These are phyloP conservation scores for Ibidorhyncha struthersii DNA, from an alignment of 2,113 vertebrate species.

Conservation along the genomic window DNA sequence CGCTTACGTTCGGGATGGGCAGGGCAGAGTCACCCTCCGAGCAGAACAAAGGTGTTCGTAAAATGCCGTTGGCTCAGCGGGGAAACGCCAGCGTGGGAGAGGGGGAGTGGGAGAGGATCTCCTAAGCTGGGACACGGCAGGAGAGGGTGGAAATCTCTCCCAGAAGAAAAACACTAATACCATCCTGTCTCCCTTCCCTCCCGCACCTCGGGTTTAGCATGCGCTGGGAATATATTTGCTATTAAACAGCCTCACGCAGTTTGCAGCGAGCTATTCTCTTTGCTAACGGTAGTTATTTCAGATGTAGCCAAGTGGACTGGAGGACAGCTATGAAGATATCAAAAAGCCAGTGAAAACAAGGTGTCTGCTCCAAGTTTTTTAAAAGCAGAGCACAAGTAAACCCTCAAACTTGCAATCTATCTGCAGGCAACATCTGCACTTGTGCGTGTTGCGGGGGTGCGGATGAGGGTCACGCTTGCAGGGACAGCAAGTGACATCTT, in stretches of 20 bases:
- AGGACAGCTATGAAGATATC: not conserved
- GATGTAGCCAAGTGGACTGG: too few relatives aligned
- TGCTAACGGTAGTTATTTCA: not conserved
- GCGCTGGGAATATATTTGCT: not conserved
- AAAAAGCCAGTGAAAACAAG: not conserved
- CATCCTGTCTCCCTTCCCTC: not conserved
- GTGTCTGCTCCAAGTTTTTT: rapidly evolving
- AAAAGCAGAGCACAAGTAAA: not conserved
- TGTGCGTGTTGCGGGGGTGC: not conserved
- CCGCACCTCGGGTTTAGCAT: not conserved
- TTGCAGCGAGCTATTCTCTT: not conserved
- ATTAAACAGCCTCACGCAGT: not conserved
- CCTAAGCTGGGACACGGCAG: not conserved
- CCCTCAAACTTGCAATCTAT: too few relatives aligned
- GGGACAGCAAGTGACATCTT: not conserved
- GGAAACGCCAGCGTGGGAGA: not conserved
- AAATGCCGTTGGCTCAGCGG: not conserved
- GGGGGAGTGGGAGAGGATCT: not conserved
- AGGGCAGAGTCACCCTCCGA: not conserved
- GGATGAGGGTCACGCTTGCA: not conserved
- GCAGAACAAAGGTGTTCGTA: not conserved
- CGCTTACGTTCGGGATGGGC: not conserved
- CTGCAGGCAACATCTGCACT: rapidly evolving
- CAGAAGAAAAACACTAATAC: not conserved
- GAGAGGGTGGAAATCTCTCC: not conserved